Evolutionary conservation across 2,797 vertebrate genomes (phyloP).

Genomic region (Trachops cirrhosus): DNA sequence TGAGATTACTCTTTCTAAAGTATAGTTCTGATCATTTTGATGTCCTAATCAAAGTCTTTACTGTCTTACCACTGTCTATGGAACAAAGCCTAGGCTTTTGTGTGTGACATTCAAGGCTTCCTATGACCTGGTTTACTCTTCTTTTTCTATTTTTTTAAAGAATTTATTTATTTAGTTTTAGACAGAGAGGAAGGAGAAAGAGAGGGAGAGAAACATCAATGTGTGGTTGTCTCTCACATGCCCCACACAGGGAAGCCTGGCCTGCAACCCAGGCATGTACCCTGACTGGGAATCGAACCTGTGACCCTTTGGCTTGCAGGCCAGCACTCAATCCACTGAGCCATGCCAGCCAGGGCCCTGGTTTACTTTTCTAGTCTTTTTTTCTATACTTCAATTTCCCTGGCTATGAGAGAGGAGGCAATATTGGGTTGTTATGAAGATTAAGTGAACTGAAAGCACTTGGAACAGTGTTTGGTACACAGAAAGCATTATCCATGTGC

Average conservation of each 20-base stretch:
- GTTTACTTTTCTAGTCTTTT: constrained; percentile 17
- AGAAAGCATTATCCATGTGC: background rate
- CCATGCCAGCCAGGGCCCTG: background rate
- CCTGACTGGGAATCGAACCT: too few relatives aligned
- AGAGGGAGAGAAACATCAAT: too few relatives aligned
- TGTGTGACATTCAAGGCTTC: background rate
- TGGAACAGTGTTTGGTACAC: background rate
- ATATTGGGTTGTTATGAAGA: background rate
- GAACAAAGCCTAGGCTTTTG: background rate
- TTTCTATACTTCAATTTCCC: background rate
- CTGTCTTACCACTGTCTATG: background rate
- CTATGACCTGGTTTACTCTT: constrained; percentile 8
- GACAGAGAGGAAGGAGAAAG: too few relatives aligned
- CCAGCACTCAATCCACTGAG: too few relatives aligned
- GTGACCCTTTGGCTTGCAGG: too few relatives aligned
- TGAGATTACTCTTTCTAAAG: constrained; percentile 39
- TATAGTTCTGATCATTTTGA: background rate
- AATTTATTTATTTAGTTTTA: too few relatives aligned
- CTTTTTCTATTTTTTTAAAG: background rate
- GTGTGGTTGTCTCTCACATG: too few relatives aligned
- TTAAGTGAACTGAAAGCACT: background rate
- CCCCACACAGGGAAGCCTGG: too few relatives aligned
- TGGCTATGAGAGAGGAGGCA: background rate
- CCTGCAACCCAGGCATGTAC: too few relatives aligned
- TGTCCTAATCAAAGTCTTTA: background rate